phyloP scores from a whole-genome alignment of 1,140 invertebrate species.

The Cylas formicarius region DNA sequence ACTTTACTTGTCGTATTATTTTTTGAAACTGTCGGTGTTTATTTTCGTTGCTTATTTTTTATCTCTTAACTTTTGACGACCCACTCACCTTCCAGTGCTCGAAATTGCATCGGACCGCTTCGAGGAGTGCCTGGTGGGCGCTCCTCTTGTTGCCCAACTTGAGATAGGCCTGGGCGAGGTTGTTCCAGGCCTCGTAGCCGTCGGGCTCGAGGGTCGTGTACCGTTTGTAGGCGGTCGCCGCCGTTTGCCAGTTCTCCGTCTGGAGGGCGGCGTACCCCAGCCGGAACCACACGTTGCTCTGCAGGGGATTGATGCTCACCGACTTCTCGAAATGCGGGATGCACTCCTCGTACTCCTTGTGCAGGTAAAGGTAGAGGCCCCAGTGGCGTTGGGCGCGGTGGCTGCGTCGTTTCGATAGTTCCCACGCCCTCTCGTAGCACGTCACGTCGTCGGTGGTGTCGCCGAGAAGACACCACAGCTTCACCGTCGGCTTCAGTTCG shows the following conservation, averaged over 20 bases:
- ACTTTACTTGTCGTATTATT: too few relatives aligned
- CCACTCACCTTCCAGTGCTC: slow-evolving; percentile 76
- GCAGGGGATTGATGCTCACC: slow-evolving; percentile 75
- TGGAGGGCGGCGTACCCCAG: slow-evolving; percentile 79
- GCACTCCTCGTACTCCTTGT: slow-evolving; percentile 67
- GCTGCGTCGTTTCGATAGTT: slow-evolving; percentile 72
- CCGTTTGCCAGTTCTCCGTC: slow-evolving; percentile 72
- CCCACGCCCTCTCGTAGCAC: slow-evolving; percentile 86
- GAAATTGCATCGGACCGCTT: slow-evolving; percentile 89
- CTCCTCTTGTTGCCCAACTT: slow-evolving; percentile 77
- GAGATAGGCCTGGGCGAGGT: slow-evolving; percentile 88
- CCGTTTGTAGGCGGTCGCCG: slow-evolving; percentile 75
- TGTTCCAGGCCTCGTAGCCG: slow-evolving; percentile 96
- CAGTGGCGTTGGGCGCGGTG: slow-evolving; percentile 76
- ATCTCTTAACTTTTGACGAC: too few relatives aligned
- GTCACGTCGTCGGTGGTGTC: slow-evolving; percentile 70
- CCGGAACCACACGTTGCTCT: slow-evolving; percentile 76
- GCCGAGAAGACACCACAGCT: slow-evolving; percentile 79
- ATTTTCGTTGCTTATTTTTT: too few relatives aligned
- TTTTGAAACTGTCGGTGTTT: too few relatives aligned
- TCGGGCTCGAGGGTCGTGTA: slow-evolving; percentile 83
- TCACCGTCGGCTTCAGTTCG: slow-evolving; percentile 70
- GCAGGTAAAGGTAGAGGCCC: slow-evolving; percentile 70
- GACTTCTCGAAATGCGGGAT: slow-evolving; percentile 74
- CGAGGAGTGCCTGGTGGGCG: slow-evolving; percentile 75